Base-by-base conservation (phyloP, 1,140 invertebrate genomes). In the Stegodyphus mimosarum region DNA sequence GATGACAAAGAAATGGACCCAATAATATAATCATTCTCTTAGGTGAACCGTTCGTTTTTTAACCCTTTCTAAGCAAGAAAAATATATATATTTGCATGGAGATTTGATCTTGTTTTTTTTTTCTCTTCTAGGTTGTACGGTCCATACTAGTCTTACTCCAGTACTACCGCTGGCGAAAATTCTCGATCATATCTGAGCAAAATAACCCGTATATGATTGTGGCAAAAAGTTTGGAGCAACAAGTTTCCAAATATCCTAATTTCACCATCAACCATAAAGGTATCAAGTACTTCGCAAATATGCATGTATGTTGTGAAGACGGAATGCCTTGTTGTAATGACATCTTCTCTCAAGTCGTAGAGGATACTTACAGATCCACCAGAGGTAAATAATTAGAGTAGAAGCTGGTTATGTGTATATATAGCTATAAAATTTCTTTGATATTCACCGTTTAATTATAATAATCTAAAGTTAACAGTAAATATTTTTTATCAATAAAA, bases 151-250 rank as follows among this genome's bases (percentile, higher is more conserved):
- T 97, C 1, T 91, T 99, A 71, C 91, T 99, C 79, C 92, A 94
- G 67, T 95, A 98, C 91, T 97, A 96, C 90, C 94, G 95, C 87
- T 99, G 97, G 97, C 94, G 94, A 77, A 97, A 96, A 90, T 98
- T 99, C 91, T 95, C 95, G 15, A 95, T 99, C 70, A 92, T 99
- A 17, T 94, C 94, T 81, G 96, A 98, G 89, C 93, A 94, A 77
- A 78, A 73, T 0, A 86, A 89, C 7, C 89, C 90, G 51, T 96
- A 94, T 93, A 92, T 92, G 85, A 94, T 93, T 1, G 95, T 97
- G 6, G 95, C 95, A 0, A 67, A 86, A 55, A 86, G 70, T 17
- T 66, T 86, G 13, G 83, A 86, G 33, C 76, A 86, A 18, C 75
- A 78, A 18, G 83, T 60, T 3, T 86, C 75, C 7, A 76, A 77